Percentiles rank a stretch among this genome's conserved stretches.
These are phyloP conservation scores for Dorcus parallelipipedus DNA, from an alignment of 2,888 invertebrate species.

Conservation along the genomic window DNA sequence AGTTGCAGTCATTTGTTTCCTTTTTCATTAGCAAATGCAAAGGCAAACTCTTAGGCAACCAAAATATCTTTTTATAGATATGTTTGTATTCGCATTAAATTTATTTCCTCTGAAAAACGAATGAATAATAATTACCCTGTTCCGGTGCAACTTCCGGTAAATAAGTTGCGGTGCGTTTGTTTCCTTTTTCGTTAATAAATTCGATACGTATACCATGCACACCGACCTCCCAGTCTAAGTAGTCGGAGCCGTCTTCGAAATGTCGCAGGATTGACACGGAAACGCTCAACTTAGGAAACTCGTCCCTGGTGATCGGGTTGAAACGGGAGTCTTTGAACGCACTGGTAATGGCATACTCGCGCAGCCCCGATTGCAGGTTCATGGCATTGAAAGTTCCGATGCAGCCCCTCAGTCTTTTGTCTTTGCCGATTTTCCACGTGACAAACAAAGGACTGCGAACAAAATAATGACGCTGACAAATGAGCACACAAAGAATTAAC, in stretches of 20 bases:
- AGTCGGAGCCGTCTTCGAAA: slow-evolving; percentile 94
- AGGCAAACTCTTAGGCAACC: too few relatives aligned
- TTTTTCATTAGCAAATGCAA: slow-evolving; percentile 93
- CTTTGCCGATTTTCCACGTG: slow-evolving; percentile 98
- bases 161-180: slow-evolving; percentile 95
- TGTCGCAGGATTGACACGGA: slow-evolving; percentile 94
- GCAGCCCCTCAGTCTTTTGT: slow-evolving; percentile 92
- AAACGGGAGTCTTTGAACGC: slow-evolving; percentile 98
- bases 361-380: slow-evolving; percentile 89
- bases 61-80: too few relatives aligned
- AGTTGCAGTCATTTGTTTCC: slow-evolving; percentile 95
- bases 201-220: slow-evolving; percentile 98
- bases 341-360: slow-evolving; percentile 96
- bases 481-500: slow-evolving; percentile 30
- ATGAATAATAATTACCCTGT: slow-evolving; percentile 68
- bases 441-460: slow-evolving; percentile 91
- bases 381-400: slow-evolving; percentile 98
- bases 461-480: slow-evolving; percentile 20
- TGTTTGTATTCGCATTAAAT: too few relatives aligned
- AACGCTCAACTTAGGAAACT: slow-evolving; percentile 87
- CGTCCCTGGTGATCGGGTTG: slow-evolving; percentile 86
- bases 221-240: slow-evolving; percentile 96
- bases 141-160: slow-evolving; percentile 97
- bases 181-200: slow-evolving; percentile 89
- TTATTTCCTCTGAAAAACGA: too few relatives aligned